Conservation (phyloP, 35 echinoderm and acorn worm genomes). For the Eucidaris tribuloides region DNA sequence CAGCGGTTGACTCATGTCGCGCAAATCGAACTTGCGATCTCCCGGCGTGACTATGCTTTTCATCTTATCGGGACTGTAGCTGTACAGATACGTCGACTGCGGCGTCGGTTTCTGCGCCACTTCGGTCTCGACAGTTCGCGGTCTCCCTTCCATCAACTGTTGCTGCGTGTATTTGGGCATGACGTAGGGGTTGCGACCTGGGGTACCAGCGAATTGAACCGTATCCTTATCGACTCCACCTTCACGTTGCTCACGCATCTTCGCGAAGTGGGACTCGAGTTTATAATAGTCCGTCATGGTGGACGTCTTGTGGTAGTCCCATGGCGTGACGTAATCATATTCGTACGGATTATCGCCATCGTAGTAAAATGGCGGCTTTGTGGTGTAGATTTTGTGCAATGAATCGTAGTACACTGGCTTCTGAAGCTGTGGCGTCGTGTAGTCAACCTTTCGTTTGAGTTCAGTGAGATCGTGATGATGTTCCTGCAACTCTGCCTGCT, state of each 20-base stretch:
- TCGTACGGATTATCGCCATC: conserved; percentile 97
- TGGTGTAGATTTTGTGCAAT: conserved; percentile 88
- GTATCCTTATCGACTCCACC: conserved; percentile 1
- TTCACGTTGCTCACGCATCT: not conserved
- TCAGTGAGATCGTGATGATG: conserved; percentile 84
- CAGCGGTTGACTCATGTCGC: conserved; percentile 49
- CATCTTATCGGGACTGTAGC: conserved; percentile 87
- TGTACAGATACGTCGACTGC: conserved; percentile 82
- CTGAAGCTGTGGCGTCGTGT: conserved; percentile 69
- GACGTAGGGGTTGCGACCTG: conserved; percentile 76
- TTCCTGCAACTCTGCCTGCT: conserved; percentile 83
- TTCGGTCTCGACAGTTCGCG: conserved; percentile 32
- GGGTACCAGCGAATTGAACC: conserved; percentile 81
- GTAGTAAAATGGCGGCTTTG: conserved; percentile 91
- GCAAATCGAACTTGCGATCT: conserved; percentile 40
- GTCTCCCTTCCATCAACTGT: conserved; percentile 34
- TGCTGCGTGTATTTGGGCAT: conserved; percentile 64
- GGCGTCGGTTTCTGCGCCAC: conserved; percentile 66
- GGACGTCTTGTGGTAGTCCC: conserved; percentile 93
- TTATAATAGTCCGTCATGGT: conserved; percentile 63
- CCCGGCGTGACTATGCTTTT: conserved; percentile 55
- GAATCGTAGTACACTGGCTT: conserved; percentile 90
- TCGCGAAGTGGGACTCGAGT: conserved; percentile 39
- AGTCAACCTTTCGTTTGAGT: conserved; percentile 88
- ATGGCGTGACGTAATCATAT: conserved; percentile 82